Evolutionary conservation across 2,888 invertebrate genomes (phyloP), one percentile per base, ranked within the genome.

Genomic region (Pollenia griseotomentosa): DNA sequence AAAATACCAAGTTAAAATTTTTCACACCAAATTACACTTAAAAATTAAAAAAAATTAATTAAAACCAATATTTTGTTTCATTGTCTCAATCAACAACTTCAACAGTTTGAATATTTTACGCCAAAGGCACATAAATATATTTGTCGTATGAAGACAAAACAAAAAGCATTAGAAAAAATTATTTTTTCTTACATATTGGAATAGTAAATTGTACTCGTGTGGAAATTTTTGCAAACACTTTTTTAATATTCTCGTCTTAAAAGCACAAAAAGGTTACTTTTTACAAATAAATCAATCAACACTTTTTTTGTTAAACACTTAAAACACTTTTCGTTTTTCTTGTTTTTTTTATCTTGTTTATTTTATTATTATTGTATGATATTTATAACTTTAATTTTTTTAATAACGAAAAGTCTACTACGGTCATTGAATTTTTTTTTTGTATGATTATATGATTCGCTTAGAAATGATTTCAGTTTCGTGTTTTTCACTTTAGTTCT

Each of bases 371-470:
- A 12, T 51, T 63, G 12, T 55, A 23, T 61, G 68, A 51, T 70
- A 53, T 73, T 44, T 42, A 23, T 53, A 53, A 61, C 16, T 65
- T 23, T 10, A 57, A 44, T 33, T 33, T 33, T 33, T 33, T 33
- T 33, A 6, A 6, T 33, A 33, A 33, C 33, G 4, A 19, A 48
- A 77, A 77, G 63, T 84, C 66, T 73, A 48, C 66, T 73, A 48
- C 48, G 48, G 57, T 59, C n/a, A 42, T 63, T 78, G 16, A 57
- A 16, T 51, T 70, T 63, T 75, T 23, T 23, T 68, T 23, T 51
- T 42, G 12, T 73, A 10, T 40, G 61, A 79, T 74, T 84, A 84
- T 85, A 74, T 85, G 68, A 79, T 42, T 78, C 19, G 19, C 46
- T 79, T 77, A 12, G 57, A 71, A 48, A 46, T 83, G 73, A 75